Base-by-base conservation (phyloP, 2,797 vertebrate genomes). In the Anguilla anguilla region DNA sequence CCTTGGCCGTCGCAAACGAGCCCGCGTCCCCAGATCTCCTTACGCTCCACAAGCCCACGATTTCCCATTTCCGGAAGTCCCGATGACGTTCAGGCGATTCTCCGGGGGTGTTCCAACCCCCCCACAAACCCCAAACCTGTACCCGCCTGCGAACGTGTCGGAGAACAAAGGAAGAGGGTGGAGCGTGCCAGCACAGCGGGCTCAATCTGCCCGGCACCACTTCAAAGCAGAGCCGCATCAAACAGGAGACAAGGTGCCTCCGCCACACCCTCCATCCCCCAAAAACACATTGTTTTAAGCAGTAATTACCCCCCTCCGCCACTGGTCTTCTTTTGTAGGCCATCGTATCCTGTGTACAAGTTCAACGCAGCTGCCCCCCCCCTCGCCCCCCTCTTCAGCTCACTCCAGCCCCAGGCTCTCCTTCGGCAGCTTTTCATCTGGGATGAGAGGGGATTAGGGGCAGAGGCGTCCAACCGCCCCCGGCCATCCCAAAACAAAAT, bases 171-270 rank as follows among this genome's bases (percentile, higher is more conserved):
- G 89, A 64, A 89, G 89, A 91, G 35, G 91, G 91, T 87, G 90
- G 89, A 91, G 55, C 15, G 22, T 46, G 46, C 90, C 90, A 83
- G 86, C 89, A 10, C 3, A 22, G n/a, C 59, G 28, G 93, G 91
- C 89, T 89, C 90, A 92, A 92, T 92, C 77, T 92, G 90, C 89
- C 92, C 92, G 91, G 94, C 92, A 94, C 92, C 93, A 94, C 92
- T 95, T 94, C 93, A 95, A 94, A 95, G 93, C 90, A 87, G 6
- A 89, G 87, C 91, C 89, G 91, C 92, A 94, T 95, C 93, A 95
- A 92, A 93, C 88, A 77, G n/a, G 88, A 61, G 85, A 88, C 84
- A 91, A 82, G 81, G 72, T 22, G 46, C 43, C 81, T n/a, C 86
- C 86, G 51, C 79, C 88, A 84, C 86, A 79, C 49, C 82, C 57